Conservation (phyloP, 2,113 vertebrate species). For the Columbina picui region DNA sequence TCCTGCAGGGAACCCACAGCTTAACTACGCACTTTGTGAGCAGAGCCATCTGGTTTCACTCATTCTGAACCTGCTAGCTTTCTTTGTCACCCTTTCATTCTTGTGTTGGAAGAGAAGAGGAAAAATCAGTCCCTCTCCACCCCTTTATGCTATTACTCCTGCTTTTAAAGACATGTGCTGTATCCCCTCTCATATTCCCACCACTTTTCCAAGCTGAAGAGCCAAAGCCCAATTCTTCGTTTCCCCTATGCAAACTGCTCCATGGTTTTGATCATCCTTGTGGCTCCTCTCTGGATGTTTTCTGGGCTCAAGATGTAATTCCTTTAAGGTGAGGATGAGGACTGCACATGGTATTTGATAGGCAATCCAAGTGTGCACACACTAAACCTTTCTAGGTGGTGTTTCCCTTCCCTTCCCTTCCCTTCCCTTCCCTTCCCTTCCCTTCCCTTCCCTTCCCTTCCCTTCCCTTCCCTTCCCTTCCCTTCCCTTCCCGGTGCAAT, state of each 20-base stretch:
- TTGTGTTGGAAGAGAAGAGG: background rate
- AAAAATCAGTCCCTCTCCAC: background rate
- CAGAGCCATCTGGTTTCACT: slow-evolving; percentile 34
- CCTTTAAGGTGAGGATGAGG: background rate
- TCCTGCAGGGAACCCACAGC: slow-evolving; percentile 40
- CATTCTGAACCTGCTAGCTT: background rate
- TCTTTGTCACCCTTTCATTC: background rate
- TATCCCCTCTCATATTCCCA: background rate
- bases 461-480: background rate
- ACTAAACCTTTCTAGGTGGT: background rate
- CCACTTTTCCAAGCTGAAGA: background rate
- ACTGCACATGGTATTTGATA: background rate
- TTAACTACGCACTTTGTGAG: slow-evolving; percentile 16
- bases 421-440: background rate
- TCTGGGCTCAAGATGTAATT: background rate
- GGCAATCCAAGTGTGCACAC: background rate
- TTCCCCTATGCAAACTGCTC: background rate
- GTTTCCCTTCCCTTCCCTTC: background rate
- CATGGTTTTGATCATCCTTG: background rate
- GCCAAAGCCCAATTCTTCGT: background rate
- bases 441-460: background rate
- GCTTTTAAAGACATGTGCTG: background rate
- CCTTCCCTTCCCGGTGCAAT: background rate
- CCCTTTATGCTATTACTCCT: background rate
- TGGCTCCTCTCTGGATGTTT: background rate